Base-by-base conservation (phyloP, 64 coral and sea anemone species). In the Actinia equina region DNA sequence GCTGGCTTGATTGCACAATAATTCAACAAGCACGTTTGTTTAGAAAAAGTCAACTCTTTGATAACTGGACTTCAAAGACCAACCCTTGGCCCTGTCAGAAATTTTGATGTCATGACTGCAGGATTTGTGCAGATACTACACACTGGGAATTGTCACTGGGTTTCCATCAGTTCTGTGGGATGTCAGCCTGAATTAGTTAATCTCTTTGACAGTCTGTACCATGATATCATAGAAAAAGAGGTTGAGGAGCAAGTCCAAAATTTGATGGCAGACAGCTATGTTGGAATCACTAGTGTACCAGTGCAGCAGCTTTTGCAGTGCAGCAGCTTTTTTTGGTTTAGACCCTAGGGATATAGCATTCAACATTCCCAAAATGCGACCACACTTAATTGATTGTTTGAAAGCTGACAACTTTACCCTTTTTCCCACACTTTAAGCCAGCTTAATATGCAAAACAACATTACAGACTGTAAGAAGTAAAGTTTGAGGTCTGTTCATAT, bases 191-290 rank as follows among this genome's bases (percentile, higher is more conserved):
- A n/a, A n/a, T n/a, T n/a, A n/a, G n/a, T n/a, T n/a, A n/a, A n/a
- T n/a, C n/a, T n/a, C n/a, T n/a, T n/a, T n/a, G n/a, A n/a, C n/a
- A 80, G 87, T 65, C 77, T 88, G 26, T 88, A 53, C 61, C 51
- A 88, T 78, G 53, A 71, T 80, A 71, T 88, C 77, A 79, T 81
- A 54, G 64, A 45, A 26, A 45, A 18, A 42, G 85, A 87, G 71
- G 43, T 87, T n/a, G 43, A 87, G 51, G 77, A 81, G 17, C 59
- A 62, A 19, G 59, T 62, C 17, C 12, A 62, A 62, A 62, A 16
- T 62, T 62, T 62, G 59, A 76, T 88, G 86, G 46, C 74, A 77
- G 74, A 77, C 74, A 77, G 74, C 74, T 19, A 77, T 88, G 51
- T 44, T 56, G 44, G 49, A 46, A 60, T 88, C 54, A 54, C 26